Percentiles rank a stretch among this genome's conserved stretches.
Conservation (phyloP, 2,113 vertebrate species). For the Todiramphus saurophagus region DNA sequence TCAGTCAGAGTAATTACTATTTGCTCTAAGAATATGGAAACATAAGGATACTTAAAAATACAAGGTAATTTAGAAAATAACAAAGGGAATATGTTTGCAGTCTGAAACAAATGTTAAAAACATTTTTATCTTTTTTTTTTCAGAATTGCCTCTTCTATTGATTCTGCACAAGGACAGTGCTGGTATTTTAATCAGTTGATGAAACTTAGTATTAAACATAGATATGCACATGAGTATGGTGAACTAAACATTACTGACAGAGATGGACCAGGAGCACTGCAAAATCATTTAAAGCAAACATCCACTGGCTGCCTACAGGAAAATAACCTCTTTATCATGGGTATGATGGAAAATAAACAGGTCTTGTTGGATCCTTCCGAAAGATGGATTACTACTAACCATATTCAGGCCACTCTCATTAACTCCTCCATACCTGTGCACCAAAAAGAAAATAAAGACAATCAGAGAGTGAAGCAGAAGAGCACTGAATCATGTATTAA, state of each 20-base stretch:
- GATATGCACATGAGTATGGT: constrained; percentile 81
- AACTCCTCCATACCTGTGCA: constrained; percentile 30
- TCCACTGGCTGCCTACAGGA: constrained; percentile 24
- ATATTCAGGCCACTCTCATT: constrained; percentile 13
- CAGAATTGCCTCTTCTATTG: constrained; percentile 69
- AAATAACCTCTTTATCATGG: constrained; percentile 22
- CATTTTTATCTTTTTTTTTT: constrained; percentile 1
- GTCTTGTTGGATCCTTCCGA: constrained; percentile 34
- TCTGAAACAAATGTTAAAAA: neutral
- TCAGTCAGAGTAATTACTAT: neutral
- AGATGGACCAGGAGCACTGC: constrained; percentile 44
- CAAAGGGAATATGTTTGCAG: neutral
- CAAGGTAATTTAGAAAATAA: neutral
- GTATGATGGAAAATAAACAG: constrained; percentile 43
- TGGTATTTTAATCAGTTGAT: constrained; percentile 76
- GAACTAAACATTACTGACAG: constrained; percentile 48
- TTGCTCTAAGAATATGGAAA: neutral
- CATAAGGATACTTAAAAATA: neutral
- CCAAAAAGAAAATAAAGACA: constrained; percentile 35
- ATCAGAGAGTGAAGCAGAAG: neutral
- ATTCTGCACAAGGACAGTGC: constrained; percentile 59
- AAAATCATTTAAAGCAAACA: constrained; percentile 19
- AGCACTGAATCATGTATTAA: constrained; percentile 17
- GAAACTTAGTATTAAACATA: constrained; percentile 81
- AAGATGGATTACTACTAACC: constrained; percentile 50